Evolutionary conservation across 1,140 invertebrate genomes (phyloP).

Genomic region (Aphelinus atriplicis): DNA sequence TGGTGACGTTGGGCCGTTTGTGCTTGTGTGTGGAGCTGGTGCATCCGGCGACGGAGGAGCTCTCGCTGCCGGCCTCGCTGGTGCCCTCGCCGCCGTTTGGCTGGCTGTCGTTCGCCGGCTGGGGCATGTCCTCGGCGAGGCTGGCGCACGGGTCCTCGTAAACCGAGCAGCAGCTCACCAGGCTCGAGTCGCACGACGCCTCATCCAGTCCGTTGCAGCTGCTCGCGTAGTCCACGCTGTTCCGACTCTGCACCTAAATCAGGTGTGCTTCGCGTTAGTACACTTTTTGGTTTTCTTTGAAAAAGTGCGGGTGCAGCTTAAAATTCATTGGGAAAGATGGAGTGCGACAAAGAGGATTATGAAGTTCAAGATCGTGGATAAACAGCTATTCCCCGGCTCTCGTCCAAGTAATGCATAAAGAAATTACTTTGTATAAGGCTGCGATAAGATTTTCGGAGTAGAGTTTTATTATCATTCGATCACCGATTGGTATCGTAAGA

Average conservation of each 20-base stretch:
- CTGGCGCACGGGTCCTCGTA: conserved; percentile 71
- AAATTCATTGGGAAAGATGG: no score
- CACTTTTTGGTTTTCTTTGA: no score
- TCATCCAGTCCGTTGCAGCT: conserved; percentile 70
- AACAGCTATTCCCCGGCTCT: no score
- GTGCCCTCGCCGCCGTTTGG: conserved; percentile 73
- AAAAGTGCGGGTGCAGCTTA: no score
- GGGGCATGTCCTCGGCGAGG: conserved; percentile 63
- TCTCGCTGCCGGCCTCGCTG: conserved; percentile 79
- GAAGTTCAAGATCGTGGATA: no score
- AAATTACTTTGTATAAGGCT: no score
- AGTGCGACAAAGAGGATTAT: no score
- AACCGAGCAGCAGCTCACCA: conserved; percentile 79
- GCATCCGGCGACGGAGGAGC: conserved; percentile 73
- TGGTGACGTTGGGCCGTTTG: conserved; percentile 21
- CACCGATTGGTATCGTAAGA: no score
- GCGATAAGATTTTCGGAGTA: no score
- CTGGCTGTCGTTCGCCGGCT: conserved; percentile 70
- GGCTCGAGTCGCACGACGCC: conserved; percentile 77
- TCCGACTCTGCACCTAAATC: conserved; percentile 57
- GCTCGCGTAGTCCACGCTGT: conserved; percentile 72
- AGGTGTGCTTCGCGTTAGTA: no score
- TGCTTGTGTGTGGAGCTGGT: conserved; percentile 41
- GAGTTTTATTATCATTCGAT: no score
- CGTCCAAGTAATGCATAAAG: no score